Conservation (phyloP, 1,140 invertebrate species). For the Panulirus ornatus region DNA sequence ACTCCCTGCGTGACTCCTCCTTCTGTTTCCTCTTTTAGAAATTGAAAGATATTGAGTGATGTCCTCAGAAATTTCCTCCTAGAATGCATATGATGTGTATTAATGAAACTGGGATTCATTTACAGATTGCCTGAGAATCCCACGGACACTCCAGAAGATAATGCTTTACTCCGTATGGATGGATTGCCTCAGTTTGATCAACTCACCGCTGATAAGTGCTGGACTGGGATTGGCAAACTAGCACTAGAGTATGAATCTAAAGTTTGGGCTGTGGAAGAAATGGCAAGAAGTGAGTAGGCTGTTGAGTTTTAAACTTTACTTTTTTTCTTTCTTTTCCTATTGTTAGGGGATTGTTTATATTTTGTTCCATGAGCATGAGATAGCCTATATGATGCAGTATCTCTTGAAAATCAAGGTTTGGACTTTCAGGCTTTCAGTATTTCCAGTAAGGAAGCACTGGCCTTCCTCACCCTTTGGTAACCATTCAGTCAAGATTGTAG, state of each 20-base stretch:
- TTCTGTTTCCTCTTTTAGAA: too few species aligned
- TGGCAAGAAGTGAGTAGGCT: conserved; percentile 43
- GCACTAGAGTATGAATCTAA: conserved; percentile 71
- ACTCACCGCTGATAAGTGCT: conserved; percentile 67
- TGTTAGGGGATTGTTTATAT: neutral
- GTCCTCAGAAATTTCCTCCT: too few species aligned
- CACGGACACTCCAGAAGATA: conserved; percentile 55
- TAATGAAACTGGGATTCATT: conserved; percentile 17
- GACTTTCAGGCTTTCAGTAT: too few species aligned
- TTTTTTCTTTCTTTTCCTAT: neutral
- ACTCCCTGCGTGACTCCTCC: too few species aligned
- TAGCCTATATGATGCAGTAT: too few species aligned
- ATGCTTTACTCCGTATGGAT: conserved; percentile 53
- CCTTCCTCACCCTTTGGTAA: too few species aligned
- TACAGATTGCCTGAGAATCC: conserved; percentile 62
- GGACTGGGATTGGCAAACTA: conserved; percentile 69
- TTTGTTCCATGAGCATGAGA: too few species aligned
- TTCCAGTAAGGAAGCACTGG: too few species aligned
- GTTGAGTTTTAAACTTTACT: neutral
- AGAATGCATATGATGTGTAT: too few species aligned
- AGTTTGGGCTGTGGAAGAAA: conserved; percentile 74
- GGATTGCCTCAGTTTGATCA: conserved; percentile 52
- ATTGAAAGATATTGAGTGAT: too few species aligned
- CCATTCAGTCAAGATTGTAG: too few species aligned
- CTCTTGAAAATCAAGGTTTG: too few species aligned